Evolutionary conservation across 2,888 invertebrate genomes (phyloP).

Genomic region (Plebejus anna): DNA sequence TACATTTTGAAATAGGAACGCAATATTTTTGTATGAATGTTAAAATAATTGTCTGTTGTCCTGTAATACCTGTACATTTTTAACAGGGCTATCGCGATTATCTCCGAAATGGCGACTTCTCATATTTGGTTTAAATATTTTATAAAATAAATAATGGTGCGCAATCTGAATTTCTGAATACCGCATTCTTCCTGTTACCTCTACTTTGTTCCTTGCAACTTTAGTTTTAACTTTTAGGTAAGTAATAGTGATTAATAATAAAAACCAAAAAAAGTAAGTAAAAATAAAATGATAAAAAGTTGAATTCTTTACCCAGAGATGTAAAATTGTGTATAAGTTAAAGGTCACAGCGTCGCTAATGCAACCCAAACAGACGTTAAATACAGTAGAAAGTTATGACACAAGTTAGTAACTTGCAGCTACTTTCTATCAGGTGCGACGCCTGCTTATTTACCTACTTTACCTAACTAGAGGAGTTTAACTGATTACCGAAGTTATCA

Average conservation of each 20-base stretch:
- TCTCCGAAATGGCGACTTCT: no score
- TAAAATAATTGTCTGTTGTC: no score
- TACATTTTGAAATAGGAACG: no score
- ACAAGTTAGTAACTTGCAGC: neutral
- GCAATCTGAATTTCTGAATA: no score
- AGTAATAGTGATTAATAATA: no score
- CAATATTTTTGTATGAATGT: no score
- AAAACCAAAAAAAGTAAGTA: neutral
- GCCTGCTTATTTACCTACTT: neutral
- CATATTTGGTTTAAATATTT: no score
- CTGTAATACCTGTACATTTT: no score
- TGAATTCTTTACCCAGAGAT: neutral
- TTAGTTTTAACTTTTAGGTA: no score
- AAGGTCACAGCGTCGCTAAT: neutral
- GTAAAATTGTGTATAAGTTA: neutral
- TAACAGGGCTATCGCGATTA: no score
- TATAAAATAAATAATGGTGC: no score
- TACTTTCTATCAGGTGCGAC: slow-evolving; percentile 7
- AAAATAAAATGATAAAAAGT: neutral
- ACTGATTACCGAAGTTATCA: neutral
- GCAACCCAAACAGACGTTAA: neutral
- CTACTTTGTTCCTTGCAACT: no score
- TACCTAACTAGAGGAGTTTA: slow-evolving; percentile 32
- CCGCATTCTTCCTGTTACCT: neutral
- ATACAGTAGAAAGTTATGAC: slow-evolving; percentile 7